phyloP scores from a whole-genome alignment of 2,888 invertebrate genomes.

The Drosophila incognita region DNA sequence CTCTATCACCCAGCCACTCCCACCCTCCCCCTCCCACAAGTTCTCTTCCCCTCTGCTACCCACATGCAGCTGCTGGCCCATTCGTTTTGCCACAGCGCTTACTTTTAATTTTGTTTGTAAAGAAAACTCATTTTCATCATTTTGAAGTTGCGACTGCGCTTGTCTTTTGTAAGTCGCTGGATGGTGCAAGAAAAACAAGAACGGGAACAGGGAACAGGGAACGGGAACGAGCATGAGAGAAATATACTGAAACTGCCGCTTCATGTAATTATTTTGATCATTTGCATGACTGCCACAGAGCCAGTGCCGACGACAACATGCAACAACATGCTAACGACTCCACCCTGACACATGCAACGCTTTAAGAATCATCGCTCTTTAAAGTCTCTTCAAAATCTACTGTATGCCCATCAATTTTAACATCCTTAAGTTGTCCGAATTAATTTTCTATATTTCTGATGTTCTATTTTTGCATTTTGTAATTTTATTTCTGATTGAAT shows the following conservation, averaged over 20 bases:
- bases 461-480: background rate
- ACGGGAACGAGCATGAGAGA: conserved; percentile 10
- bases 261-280: conserved; percentile 79
- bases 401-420: background rate
- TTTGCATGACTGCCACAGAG: conserved; percentile 63
- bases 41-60: background rate
- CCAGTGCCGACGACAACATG: conserved; percentile 34
- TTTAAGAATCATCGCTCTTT: conserved; percentile 28
- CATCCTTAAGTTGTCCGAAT: background rate
- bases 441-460: background rate
- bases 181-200: conserved; percentile 35
- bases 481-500: background rate
- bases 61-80: conserved; percentile 20
- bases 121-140: conserved; percentile 81
- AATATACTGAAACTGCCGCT: conserved; percentile 56
- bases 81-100: conserved; percentile 52
- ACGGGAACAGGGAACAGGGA: conserved; percentile 13
- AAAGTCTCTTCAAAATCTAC: background rate
- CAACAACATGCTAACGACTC: conserved; percentile 55
- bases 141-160: conserved; percentile 76
- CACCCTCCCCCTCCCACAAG: background rate
- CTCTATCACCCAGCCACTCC: conserved; percentile 21
- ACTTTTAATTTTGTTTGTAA: conserved; percentile 80
- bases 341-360: conserved; percentile 35
- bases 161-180: conserved; percentile 65